Conservation (phyloP, 2,113 vertebrate genomes). For the Colistium nudipinnis region DNA sequence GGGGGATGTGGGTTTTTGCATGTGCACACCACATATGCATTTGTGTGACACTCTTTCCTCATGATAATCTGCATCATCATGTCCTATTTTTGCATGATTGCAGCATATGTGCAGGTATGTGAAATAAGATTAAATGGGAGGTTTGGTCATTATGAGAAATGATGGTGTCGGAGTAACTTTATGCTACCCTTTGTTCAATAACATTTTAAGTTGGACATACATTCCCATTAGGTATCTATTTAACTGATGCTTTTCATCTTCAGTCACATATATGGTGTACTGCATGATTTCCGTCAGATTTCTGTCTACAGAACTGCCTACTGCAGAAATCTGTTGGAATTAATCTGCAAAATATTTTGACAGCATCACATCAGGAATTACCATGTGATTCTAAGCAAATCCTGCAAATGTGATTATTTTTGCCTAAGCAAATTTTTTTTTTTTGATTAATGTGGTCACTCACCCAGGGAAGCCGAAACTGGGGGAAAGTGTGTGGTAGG, state of each 20-base stretch:
- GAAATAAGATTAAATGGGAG: not conserved
- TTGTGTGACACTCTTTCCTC: slow-evolving; percentile 1
- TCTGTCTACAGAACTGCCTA: not conserved
- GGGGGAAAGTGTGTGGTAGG: not conserved
- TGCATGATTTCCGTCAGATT: not conserved
- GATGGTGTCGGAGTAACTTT: not conserved
- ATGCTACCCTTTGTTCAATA: not conserved
- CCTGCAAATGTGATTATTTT: slow-evolving; percentile 7
- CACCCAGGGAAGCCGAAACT: not conserved
- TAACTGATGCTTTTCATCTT: not conserved
- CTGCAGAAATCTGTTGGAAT: too few species aligned
- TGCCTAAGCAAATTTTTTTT: not conserved
- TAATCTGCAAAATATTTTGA: too few species aligned
- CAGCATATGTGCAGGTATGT: not conserved
- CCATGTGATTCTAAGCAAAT: not conserved
- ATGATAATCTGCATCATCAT: not conserved
- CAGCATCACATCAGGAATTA: too few species aligned
- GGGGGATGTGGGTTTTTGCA: slow-evolving; percentile 15
- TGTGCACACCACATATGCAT: not conserved
- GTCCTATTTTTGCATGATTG: not conserved
- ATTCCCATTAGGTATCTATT: not conserved
- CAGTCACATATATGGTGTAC: not conserved
- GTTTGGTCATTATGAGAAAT: not conserved
- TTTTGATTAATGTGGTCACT: not conserved
- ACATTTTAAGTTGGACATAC: not conserved